A percentile compares a stretch with the other conserved stretches of the same genome.
These are phyloP conservation scores for Acronicta leporina DNA, from an alignment of 2,888 invertebrate species.

Conservation along the genomic window DNA sequence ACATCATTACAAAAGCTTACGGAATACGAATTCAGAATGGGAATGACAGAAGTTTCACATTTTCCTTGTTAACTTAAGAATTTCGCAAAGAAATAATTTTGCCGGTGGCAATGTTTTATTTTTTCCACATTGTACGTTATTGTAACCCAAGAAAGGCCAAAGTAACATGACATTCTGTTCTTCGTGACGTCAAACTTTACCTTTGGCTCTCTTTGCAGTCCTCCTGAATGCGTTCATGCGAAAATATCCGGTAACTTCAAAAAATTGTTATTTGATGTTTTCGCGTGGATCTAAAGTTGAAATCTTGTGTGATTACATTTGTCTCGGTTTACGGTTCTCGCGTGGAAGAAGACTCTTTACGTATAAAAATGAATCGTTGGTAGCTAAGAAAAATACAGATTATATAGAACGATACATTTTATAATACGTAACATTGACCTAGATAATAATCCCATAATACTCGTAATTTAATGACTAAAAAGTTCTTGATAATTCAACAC, in stretches of 20 bases:
- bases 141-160: slow-evolving; percentile 63
- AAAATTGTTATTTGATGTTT: slow-evolving; percentile 69
- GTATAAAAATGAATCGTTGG: slow-evolving; percentile 36
- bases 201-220: slow-evolving; percentile 65
- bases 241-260: slow-evolving; percentile 69
- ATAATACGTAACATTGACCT: slow-evolving; percentile 14
- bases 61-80: slow-evolving; percentile 75
- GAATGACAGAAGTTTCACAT: slow-evolving; percentile 74
- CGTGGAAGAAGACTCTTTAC: slow-evolving; percentile 40
- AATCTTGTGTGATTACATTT: slow-evolving; percentile 55
- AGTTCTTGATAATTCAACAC: slow-evolving; percentile 34
- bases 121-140: slow-evolving; percentile 60
- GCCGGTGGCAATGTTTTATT: slow-evolving; percentile 58
- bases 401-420: slow-evolving; percentile 10
- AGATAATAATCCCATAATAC: slow-evolving; percentile 24
- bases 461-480: slow-evolving; percentile 30
- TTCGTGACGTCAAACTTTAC: slow-evolving; percentile 61
- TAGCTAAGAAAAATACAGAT: slow-evolving; percentile 17
- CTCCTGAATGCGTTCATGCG: slow-evolving; percentile 71
- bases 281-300: slow-evolving; percentile 60
- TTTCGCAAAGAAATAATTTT: slow-evolving; percentile 69
- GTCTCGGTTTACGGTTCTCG: slow-evolving; percentile 39
- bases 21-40: slow-evolving; percentile 65
- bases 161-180: slow-evolving; percentile 61
- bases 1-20: slow-evolving; percentile 49